A percentile compares a stretch with the other conserved stretches of the same genome.
Evolutionary conservation across 2,888 invertebrate genomes (phyloP).

Genomic region (Drosophila dives): DNA sequence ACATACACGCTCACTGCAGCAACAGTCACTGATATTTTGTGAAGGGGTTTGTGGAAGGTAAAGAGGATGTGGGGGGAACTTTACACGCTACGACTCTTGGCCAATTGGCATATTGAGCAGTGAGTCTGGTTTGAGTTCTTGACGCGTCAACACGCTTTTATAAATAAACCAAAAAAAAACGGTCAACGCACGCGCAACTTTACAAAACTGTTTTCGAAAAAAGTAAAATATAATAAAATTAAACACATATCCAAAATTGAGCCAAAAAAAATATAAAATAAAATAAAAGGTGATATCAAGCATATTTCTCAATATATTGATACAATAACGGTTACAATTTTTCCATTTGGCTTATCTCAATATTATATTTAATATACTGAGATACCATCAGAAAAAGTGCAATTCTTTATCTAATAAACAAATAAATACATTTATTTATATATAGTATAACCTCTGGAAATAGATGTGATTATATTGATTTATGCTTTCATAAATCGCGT

Average conservation of each 20-base stretch:
- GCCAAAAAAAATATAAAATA: background rate
- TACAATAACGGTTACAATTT: background rate
- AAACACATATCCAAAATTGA: background rate
- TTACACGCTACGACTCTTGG: slow-evolving; percentile 59
- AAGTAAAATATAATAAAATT: background rate
- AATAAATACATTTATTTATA: background rate
- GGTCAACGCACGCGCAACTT: slow-evolving; percentile 27
- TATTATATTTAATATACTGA: background rate
- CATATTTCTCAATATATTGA: background rate
- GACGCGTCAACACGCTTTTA: slow-evolving; percentile 73
- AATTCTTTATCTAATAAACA: background rate
- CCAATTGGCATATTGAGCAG: slow-evolving; percentile 64
- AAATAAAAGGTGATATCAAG: background rate
- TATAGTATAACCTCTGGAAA: background rate
- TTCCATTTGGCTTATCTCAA: slow-evolving; percentile 19
- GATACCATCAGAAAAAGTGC: background rate
- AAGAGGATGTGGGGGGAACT: background rate
- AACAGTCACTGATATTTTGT: slow-evolving; percentile 18
- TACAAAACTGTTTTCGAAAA: slow-evolving; percentile 12
- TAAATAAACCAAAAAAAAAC: slow-evolving; percentile 8
- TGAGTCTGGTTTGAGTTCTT: slow-evolving; percentile 80
- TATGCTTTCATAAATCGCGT: background rate
- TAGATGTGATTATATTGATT: slow-evolving; percentile 2
- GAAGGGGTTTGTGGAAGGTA: background rate
- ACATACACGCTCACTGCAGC: slow-evolving; percentile 2